These are phyloP conservation scores for Pachyuromys duprasi DNA, from an alignment of 2,797 vertebrate genomes.

Conservation along the genomic window DNA sequence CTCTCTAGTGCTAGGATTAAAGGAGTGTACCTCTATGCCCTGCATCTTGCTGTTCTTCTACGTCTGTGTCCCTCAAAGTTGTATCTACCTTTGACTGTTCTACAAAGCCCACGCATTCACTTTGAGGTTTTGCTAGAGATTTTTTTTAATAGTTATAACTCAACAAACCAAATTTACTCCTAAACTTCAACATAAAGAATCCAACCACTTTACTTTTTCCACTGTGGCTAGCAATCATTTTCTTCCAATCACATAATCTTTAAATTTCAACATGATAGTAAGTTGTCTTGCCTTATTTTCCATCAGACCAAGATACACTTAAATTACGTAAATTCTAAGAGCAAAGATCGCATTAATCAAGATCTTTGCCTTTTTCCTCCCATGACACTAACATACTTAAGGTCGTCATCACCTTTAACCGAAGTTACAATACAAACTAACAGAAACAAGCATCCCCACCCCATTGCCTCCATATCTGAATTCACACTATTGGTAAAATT, in stretches of 20 bases:
- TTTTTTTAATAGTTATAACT: not conserved
- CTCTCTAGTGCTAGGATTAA: too few species aligned
- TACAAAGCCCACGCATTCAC: not conserved
- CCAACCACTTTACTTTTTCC: not conserved
- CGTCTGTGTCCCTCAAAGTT: not conserved
- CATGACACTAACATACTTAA: not conserved
- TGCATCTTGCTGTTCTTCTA: not conserved
- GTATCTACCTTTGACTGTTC: not conserved
- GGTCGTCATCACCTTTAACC: not conserved
- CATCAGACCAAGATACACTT: not conserved
- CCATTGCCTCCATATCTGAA: not conserved
- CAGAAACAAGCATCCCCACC: too few species aligned
- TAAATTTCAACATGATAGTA: constrained; percentile 19
- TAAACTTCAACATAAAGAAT: not conserved
- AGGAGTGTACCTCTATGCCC: too few species aligned
- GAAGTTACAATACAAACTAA: not conserved
- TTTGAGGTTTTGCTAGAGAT: not conserved
- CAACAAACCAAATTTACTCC: constrained; percentile 28
- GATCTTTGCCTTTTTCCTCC: not conserved
- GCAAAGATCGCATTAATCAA: not conserved
- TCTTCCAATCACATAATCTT: not conserved
- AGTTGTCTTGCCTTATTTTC: not conserved
- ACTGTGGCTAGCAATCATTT: not conserved
- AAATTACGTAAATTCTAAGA: constrained; percentile 30
- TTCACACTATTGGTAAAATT: not conserved